phyloP scores from a whole-genome alignment of 2,113 vertebrate genomes.

The Dolichallabes microphthalmus region DNA sequence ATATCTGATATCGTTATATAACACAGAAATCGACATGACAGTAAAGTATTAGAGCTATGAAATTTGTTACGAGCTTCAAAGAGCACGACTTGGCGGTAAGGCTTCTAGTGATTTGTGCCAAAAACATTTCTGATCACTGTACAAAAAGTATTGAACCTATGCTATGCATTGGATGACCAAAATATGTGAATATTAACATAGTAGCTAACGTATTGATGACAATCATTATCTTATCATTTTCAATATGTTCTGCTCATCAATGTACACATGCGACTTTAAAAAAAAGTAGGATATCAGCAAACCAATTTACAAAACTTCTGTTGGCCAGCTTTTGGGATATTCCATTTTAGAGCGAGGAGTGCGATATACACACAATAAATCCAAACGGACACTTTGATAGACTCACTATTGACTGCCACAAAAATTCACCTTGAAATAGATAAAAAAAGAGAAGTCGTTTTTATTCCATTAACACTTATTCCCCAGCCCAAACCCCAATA shows the following conservation, averaged over 20 bases:
- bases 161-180: background rate
- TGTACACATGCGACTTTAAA: background rate
- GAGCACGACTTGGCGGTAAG: background rate
- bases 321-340: background rate
- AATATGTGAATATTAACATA: background rate
- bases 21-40: background rate
- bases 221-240: background rate
- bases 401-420: background rate
- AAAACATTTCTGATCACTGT: background rate
- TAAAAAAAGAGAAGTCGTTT: background rate
- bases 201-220: background rate
- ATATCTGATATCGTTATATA: background rate
- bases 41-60: background rate
- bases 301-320: background rate
- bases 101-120: background rate
- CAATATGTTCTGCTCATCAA: background rate
- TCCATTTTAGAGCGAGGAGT: background rate
- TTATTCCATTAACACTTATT: background rate
- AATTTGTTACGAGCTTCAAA: background rate
- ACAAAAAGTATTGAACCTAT: background rate
- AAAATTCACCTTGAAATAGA: background rate
- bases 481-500: background rate
- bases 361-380: background rate
- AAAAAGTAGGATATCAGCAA: background rate
- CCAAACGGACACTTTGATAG: background rate